Conservation (phyloP, 2,797 vertebrate genomes). For the Hapalemur alaotrensis region DNA sequence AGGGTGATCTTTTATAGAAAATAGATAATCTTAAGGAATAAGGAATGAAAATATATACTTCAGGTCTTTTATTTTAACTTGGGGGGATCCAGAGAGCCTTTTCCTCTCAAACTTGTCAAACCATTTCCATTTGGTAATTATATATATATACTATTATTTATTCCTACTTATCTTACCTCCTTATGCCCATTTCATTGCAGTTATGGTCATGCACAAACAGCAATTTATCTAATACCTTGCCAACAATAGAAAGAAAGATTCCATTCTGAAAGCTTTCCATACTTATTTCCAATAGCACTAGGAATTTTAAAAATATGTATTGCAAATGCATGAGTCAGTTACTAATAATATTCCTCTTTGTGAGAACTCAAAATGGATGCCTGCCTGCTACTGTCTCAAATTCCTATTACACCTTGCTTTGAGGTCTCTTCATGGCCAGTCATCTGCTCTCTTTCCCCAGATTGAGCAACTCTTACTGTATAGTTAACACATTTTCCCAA, state of each 20-base stretch:
- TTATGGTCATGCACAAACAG: background rate
- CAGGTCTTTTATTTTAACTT: conserved; percentile 9
- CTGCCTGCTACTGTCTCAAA: background rate
- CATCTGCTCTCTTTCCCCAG: background rate
- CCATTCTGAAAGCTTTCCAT: background rate
- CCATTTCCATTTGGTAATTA: background rate
- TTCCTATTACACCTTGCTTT: background rate
- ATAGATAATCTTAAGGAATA: background rate
- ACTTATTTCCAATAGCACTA: background rate
- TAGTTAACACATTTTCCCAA: background rate
- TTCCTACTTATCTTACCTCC: background rate
- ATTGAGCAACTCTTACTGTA: background rate
- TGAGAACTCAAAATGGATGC: background rate
- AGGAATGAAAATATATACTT: background rate
- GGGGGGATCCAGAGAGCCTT: background rate
- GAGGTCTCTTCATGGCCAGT: background rate
- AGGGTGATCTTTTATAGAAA: background rate
- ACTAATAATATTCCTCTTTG: background rate
- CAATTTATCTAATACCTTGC: background rate
- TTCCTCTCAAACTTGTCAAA: background rate
- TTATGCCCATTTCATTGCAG: background rate
- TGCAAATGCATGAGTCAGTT: background rate
- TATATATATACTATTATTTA: background rate
- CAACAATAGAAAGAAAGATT: background rate
- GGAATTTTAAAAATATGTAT: background rate